Base-by-base conservation (phyloP, 2,113 vertebrate species). In the Cervus canadensis region DNA sequence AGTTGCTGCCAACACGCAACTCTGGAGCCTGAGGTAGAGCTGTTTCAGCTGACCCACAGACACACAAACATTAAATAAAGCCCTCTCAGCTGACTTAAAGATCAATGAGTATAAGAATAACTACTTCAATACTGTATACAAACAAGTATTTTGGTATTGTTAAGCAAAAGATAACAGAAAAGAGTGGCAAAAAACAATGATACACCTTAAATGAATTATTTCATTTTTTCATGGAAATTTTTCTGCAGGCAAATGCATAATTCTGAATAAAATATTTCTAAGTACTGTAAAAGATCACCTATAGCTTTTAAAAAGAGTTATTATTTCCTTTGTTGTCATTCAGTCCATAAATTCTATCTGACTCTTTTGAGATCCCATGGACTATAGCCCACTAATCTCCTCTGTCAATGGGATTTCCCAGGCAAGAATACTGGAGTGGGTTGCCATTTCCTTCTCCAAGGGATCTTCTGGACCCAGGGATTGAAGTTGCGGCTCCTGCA, bases 211-310 rank as follows among this genome's bases (percentile, higher is more conserved):
- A 57, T 19, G 43, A 23, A 57, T 79, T 21, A 86, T 33, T 67
- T 36, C n/a, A 30, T 50, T 92, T 95, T 87, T 30, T 67, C 30
- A 19, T 64, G 21, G 16, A 74, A 67, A 40, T 28, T 79, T 62
- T 43, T n/a, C 30, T 40, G 15, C 3, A 79, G 57, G 45, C 2
- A 7, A 52, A 62, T 87, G 14, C 12, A 87, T 97, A 98, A 98
- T 95, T 17, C 6, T 87, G 21, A 94, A 91, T 97, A 87, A 93
- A 52, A 96, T 7, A 89, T 92, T 97, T 30, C 4, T 54, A 97
- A 94, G 60, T 57, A 43, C 59, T 97, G 50, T 33, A 2, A 13
- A n/a, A 93, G 7, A 19, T 56, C 1, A 1, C 3, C 60, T 95
- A 91, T 0, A 0, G 62, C 43, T 57, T 62, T 78, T 4, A 88